phyloP scores from a whole-genome alignment of 2,797 vertebrate genomes.

The Poeciliopsis infans region DNA sequence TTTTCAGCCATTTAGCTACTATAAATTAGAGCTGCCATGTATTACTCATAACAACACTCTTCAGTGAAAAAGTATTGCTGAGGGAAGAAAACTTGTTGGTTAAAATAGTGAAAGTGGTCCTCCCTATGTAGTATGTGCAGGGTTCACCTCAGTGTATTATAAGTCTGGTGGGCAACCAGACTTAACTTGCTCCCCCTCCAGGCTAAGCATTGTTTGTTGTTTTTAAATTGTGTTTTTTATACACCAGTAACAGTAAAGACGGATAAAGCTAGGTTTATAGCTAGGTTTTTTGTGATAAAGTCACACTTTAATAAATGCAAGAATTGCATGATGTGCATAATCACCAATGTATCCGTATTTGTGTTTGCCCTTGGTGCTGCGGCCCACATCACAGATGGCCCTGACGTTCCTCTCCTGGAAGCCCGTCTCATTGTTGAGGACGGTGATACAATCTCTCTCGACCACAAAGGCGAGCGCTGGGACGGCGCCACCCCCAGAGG shows the following conservation, averaged over 20 bases:
- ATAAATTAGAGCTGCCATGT: not conserved
- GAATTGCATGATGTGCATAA: not conserved
- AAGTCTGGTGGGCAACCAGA: too few species aligned
- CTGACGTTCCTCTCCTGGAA: slow-evolving; percentile 81
- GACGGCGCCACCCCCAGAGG: slow-evolving; percentile 16
- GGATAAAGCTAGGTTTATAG: too few species aligned
- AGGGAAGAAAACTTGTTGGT: not conserved
- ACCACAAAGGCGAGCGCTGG: slow-evolving; percentile 82
- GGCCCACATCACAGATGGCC: slow-evolving; percentile 84
- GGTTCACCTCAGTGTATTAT: too few species aligned
- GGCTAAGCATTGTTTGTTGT: too few species aligned
- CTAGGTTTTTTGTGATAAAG: too few species aligned
- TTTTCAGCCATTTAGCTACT: not conserved
- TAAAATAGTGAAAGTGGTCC: not conserved
- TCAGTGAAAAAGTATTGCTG: not conserved
- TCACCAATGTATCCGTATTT: slow-evolving; percentile 84
- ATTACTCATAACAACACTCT: not conserved
- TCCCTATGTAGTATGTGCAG: not conserved
- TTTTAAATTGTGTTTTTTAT: too few species aligned
- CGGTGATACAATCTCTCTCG: slow-evolving; percentile 77
- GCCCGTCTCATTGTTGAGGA: slow-evolving; percentile 84
- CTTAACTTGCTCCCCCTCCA: too few species aligned
- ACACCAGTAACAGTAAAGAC: too few species aligned
- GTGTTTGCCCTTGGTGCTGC: slow-evolving; percentile 86
- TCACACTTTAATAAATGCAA: not conserved